Percentiles rank a stretch among this genome's conserved stretches.
Evolutionary conservation across 2,113 vertebrate genomes (phyloP).

Genomic region (Caretta caretta): DNA sequence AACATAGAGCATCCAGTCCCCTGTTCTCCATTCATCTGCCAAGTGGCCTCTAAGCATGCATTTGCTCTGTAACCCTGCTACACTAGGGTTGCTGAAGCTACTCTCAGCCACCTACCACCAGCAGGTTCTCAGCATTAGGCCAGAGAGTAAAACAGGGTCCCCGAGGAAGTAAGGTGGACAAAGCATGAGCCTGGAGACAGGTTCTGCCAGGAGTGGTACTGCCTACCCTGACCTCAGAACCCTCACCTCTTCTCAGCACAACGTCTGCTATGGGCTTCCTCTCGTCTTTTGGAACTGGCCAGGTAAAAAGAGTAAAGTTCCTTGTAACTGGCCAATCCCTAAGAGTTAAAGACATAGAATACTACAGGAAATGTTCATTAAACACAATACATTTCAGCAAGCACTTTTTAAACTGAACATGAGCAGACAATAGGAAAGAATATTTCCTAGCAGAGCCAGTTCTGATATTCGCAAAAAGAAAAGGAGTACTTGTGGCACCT

Average conservation of each 20-base stretch:
- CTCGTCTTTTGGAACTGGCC: not conserved
- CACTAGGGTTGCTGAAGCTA: not conserved
- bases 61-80: not conserved
- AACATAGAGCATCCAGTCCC: not conserved
- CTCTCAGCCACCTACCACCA: rapidly evolving
- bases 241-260: not conserved
- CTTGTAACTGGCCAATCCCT: not conserved
- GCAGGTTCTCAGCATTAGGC: not conserved
- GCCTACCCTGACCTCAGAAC: not conserved
- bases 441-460: not conserved
- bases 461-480: not conserved
- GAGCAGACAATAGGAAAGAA: not conserved
- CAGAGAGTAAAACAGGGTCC: not conserved
- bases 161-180: not conserved
- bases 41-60: not conserved
- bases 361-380: not conserved
- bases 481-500: too few relatives aligned
- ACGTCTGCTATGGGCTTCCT: not conserved
- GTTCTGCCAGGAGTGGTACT: not conserved
- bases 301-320: not conserved
- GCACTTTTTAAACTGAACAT: not conserved
- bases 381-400: not conserved
- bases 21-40: not conserved
- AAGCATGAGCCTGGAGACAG: not conserved
- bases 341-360: not conserved